Conservation (phyloP, 2,797 vertebrate genomes). For the Lacerta viridis region DNA sequence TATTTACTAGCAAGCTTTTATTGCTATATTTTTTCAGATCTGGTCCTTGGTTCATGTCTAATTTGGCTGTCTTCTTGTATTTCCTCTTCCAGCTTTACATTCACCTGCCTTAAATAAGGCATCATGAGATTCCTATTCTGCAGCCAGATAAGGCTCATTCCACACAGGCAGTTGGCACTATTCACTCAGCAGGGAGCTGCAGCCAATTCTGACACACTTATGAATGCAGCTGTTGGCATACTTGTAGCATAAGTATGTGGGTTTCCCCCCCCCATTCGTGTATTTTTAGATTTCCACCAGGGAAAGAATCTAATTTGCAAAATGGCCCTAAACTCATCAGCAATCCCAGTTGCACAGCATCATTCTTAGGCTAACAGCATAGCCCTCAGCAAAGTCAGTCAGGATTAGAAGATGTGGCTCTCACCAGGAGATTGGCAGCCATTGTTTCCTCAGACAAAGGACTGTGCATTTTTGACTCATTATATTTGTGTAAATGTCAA, state of each 20-base stretch:
- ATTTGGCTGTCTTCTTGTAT: background rate
- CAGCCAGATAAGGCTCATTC: background rate
- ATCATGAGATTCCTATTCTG: background rate
- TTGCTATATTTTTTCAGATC: background rate
- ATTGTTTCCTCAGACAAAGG: background rate
- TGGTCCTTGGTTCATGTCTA: background rate
- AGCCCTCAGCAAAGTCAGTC: background rate
- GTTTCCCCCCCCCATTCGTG: too few relatives aligned
- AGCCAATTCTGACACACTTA: background rate
- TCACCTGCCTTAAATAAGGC: background rate
- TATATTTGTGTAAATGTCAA: too few relatives aligned
- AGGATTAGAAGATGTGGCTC: background rate
- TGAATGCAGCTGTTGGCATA: background rate
- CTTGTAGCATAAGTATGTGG: background rate
- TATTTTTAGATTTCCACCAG: too few relatives aligned
- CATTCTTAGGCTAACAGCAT: background rate
- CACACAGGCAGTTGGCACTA: background rate
- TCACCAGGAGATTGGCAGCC: background rate
- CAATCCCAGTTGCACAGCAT: background rate
- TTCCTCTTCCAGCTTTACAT: background rate
- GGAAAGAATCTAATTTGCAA: background rate
- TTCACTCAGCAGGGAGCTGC: background rate
- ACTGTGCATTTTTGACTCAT: too few relatives aligned
- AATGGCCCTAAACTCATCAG: background rate
- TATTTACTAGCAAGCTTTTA: background rate